A percentile compares a stretch with the other conserved stretches of the same genome.
These are phyloP conservation scores for Gasterosteus nipponicus DNA, from an alignment of 2,113 vertebrate genomes.

Conservation along the genomic window DNA sequence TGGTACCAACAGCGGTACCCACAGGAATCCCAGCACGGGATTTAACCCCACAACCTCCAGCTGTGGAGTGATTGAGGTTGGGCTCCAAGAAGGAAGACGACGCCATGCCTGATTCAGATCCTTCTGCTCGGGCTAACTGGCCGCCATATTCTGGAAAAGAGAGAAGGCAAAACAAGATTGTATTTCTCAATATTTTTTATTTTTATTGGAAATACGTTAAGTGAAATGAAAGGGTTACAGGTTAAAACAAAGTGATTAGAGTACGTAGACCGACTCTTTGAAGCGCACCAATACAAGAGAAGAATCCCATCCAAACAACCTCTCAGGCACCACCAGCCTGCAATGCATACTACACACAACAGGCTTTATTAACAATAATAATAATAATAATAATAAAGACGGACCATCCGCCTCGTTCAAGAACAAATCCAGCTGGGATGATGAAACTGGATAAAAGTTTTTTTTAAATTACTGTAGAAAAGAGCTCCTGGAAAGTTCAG, in stretches of 20 bases:
- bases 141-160: constrained; percentile 92
- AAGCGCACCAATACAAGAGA: not conserved
- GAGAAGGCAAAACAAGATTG: not conserved
- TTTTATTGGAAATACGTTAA: fast-evolving
- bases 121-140: constrained; percentile 91
- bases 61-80: constrained; percentile 89
- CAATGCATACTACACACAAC: not conserved
- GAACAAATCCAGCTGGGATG: constrained; percentile 9
- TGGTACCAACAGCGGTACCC: constrained; percentile 72
- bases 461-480: not conserved
- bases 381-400: not conserved
- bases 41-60: constrained; percentile 88
- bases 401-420: not conserved
- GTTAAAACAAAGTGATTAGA: not conserved
- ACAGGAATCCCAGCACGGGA: constrained; percentile 84
- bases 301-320: not conserved
- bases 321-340: not conserved
- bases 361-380: constrained; percentile 7
- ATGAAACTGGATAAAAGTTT: not conserved
- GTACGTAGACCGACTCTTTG: not conserved
- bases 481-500: not conserved
- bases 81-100: constrained; percentile 97
- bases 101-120: constrained; percentile 90
- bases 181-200: not conserved
- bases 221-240: not conserved